Percentiles rank a stretch among this genome's conserved stretches.
Conservation (phyloP, 1,140 invertebrate genomes). For the Musca vetustissima region DNA sequence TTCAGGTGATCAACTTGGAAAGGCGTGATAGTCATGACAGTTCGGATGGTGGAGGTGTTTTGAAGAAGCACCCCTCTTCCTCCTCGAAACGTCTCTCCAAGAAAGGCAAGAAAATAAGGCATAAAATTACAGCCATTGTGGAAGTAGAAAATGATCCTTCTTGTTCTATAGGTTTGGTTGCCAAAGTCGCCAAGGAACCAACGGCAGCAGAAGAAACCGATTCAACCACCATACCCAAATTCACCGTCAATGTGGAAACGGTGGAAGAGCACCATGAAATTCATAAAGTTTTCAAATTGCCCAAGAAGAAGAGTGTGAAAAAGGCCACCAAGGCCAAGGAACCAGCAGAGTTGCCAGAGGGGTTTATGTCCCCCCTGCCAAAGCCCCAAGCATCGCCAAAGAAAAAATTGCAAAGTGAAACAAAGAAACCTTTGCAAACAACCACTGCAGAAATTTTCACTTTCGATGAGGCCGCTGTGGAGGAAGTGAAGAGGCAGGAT, state of each 20-base stretch:
- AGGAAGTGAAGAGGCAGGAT: neutral
- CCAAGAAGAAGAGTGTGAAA: constrained; percentile 47
- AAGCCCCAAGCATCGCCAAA: constrained; percentile 26
- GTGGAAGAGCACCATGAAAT: constrained; percentile 51
- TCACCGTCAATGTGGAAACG: constrained; percentile 45
- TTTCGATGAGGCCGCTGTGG: constrained; percentile 40
- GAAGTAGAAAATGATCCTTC: constrained; percentile 40
- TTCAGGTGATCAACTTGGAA: constrained; percentile 48
- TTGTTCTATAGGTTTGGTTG: constrained; percentile 38
- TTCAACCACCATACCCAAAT: constrained; percentile 38
- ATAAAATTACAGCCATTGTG: constrained; percentile 50
- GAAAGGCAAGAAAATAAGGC: constrained; percentile 42
- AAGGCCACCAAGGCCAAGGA: constrained; percentile 17
- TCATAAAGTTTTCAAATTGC: constrained; percentile 48
- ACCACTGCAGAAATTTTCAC: constrained; percentile 44
- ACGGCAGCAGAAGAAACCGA: constrained; percentile 13
- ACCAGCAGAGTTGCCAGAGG: constrained; percentile 36
- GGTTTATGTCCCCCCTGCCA: constrained; percentile 43
- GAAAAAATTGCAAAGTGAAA: constrained; percentile 14
- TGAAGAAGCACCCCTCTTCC: constrained; percentile 3
- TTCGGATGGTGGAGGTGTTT: constrained; percentile 31
- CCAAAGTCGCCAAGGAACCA: too few species aligned
- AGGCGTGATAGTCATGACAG: constrained; percentile 42
- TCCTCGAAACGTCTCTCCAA: constrained; percentile 30
- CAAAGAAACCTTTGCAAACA: constrained; percentile 30